phyloP scores from a whole-genome alignment of 2,113 vertebrate genomes.

The Protobothrops mucrosquamatus region DNA sequence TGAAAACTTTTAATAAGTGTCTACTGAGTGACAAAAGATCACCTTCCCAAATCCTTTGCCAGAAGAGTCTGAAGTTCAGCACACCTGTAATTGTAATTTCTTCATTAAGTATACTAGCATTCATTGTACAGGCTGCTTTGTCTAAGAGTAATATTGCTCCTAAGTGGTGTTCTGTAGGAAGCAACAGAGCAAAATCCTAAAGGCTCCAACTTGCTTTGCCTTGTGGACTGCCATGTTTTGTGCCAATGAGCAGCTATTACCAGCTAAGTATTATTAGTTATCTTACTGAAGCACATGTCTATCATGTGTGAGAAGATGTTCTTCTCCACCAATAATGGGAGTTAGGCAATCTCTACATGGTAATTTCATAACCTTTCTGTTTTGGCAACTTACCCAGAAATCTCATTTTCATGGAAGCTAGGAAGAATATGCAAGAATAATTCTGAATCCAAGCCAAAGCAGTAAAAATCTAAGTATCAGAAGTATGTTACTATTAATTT shows the following conservation, averaged over 20 bases:
- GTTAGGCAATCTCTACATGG: background rate
- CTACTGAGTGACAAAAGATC: background rate
- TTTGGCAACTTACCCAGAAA: background rate
- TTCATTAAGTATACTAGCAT: background rate
- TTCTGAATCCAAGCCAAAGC: background rate
- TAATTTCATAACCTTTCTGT: background rate
- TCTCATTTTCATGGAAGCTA: background rate
- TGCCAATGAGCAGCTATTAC: background rate
- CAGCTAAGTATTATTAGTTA: background rate
- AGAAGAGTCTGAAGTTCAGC: background rate
- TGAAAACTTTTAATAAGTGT: background rate
- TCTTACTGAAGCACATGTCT: background rate
- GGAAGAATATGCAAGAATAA: background rate
- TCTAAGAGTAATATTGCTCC: background rate
- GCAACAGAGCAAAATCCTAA: background rate
- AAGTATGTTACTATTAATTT: background rate
- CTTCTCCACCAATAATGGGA: background rate
- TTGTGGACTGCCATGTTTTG: background rate
- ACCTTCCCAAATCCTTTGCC: background rate
- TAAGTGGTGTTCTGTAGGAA: background rate
- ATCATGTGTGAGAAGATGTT: background rate
- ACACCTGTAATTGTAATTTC: background rate
- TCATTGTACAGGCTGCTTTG: background rate
- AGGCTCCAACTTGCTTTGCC: background rate
- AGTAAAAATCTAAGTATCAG: background rate